phyloP scores from a whole-genome alignment of 1,140 invertebrate genomes.

The Procambarus clarkii region DNA sequence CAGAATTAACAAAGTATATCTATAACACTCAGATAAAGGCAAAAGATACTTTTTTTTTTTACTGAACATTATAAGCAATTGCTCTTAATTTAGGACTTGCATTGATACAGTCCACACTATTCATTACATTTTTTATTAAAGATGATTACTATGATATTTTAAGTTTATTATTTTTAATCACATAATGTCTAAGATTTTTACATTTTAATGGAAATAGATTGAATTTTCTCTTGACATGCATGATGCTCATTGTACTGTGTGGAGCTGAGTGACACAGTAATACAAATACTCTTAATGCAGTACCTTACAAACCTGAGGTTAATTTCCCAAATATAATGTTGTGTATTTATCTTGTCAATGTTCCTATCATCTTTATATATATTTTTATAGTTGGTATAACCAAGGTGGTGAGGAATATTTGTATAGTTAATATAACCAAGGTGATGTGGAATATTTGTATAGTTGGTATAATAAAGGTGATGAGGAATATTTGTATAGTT shows the following conservation, averaged over 20 bases:
- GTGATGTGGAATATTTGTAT: not conserved
- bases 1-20: too few species aligned
- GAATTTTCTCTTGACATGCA: not conserved
- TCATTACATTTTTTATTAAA: too few species aligned
- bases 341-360: slow-evolving; percentile 12
- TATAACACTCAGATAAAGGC: too few species aligned
- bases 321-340: not conserved
- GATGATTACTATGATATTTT: too few species aligned
- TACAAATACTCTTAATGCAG: not conserved
- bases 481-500: slow-evolving; percentile 1
- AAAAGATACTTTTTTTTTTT: too few species aligned
- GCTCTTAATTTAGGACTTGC: too few species aligned
- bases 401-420: too few species aligned
- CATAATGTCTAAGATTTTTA: not conserved
- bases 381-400: not conserved
- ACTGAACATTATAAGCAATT: too few species aligned
- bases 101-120: too few species aligned
- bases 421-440: too few species aligned
- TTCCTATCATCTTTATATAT: not conserved
- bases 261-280: not conserved
- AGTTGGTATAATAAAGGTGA: not conserved
- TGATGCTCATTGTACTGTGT: not conserved
- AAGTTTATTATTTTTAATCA: too few species aligned
- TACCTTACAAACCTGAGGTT: not conserved
- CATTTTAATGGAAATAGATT: not conserved